Evolutionary conservation across 2,797 vertebrate species (phyloP), one percentile per base, ranked within the genome.

Genomic region (Megaceryle alcyon): DNA sequence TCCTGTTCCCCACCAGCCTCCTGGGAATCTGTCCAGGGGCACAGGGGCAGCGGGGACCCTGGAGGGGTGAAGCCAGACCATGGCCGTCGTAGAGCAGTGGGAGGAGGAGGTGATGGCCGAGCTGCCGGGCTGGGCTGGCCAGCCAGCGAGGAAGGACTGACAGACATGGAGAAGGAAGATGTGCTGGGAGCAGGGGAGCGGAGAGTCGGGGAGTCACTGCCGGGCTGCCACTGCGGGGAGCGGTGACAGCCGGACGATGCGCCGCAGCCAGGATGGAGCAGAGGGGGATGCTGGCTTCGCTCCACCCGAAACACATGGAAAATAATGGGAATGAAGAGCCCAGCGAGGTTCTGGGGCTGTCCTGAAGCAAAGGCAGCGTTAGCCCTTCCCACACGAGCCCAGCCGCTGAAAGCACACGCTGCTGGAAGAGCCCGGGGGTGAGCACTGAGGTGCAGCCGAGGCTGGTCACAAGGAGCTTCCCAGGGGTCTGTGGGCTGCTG

Each of bases 161-260:
- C 0, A 19, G 75, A 12, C 19, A 4, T 2, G 41, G 54, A 43
- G 33, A 43, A 29, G 31, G 57, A n/a, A 39, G 37, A 23, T 10
- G 10, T 3, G 35, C 26, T 16, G 70, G 84, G 81, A 46, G 28
- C 37, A 12, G 33, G 51, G 26, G 13, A 72, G 23, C 5, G 10
- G 29, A 68, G 28, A 20, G 4, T 1, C 2, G 6, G 64, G 37
- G 53, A 4, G 43, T 4, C 10, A 6, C 64, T n/a, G 80, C 53
- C 43, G 13, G 51, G 53, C 59, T 71, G 43, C 41, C 1, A 7
- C 23, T 6, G 56, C 12, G 2, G 64, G 70, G n/a, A 43, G 11
- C 2, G 2, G 61, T 20, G 60, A 9, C 41, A 7, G 5, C 21
- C 1, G 21, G 68, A 57, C 0, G 7, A 31, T 1, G 12, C 0